Evolutionary conservation across 1,140 invertebrate species (phyloP), one percentile per base, ranked within the genome.

Genomic region (Macrocentrus cingulum): DNA sequence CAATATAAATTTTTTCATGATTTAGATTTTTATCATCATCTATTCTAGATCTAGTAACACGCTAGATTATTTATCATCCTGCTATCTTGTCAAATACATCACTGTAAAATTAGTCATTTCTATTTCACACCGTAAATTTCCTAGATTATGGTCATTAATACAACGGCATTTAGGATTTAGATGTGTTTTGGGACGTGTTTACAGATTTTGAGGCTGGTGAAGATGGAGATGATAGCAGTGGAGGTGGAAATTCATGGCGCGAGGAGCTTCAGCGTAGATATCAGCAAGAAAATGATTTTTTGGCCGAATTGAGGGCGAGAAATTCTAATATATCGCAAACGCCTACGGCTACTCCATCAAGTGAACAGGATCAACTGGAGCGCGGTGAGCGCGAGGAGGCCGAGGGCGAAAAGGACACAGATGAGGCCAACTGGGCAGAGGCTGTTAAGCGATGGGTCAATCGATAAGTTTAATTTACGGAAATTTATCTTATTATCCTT

Each of bases 371-470:
- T 29, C 25, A 81, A 54, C 72, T 74, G 15, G 68, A 70, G 45
- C 66, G 80, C 2, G 78, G 80, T 3, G 74, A 76, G 41, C 60
- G 73, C 22, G 73, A 78, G 55, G 73, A 80, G 45, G 78, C 79
- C 16, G 76, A 75, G 22, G 70, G 72, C 16, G 74, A 79, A 46
- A 74, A 80, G 56, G 84, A 86, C 48, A 79, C 80, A 6, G 85
- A 85, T 51, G 80, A 83, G 64, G 79, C 84, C 59, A 82, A 88
- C 66, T 88, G 86, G 84, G 85, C 87, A 56, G 87, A 89, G 65
- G 83, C 84, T 2, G 83, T 86, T 56, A 85, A 85, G 66, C 79
- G 86, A 67, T 88, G 86, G 86, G 83, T 87, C 39, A 88, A 88
- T 74, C 84, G 86, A 79, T 85, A 85, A 82, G 66, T 59, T 56